phyloP scores from a whole-genome alignment of 1,140 invertebrate genomes.

The Pogonus chalceus region DNA sequence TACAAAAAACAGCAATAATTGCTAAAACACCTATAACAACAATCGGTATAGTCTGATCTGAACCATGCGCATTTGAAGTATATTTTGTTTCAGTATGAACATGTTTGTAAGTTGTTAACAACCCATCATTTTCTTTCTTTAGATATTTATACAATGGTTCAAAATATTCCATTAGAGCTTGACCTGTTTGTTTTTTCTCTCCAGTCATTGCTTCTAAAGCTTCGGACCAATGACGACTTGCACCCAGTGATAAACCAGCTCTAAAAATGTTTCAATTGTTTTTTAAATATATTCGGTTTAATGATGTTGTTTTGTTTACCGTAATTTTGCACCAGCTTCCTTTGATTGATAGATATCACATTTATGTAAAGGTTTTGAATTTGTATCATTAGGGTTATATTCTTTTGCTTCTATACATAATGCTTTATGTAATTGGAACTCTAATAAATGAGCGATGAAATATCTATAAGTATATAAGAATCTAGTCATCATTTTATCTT shows the following conservation, averaged over 20 bases:
- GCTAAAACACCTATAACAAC: no score
- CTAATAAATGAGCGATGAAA: slow-evolving; percentile 76
- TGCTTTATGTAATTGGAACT: slow-evolving; percentile 84
- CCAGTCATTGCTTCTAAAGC: slow-evolving; percentile 74
- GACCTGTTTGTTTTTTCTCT: slow-evolving; percentile 58
- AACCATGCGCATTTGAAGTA: no score
- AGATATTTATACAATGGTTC: slow-evolving; percentile 65
- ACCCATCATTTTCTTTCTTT: slow-evolving; percentile 69
- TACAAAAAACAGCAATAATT: no score
- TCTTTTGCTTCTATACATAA: slow-evolving; percentile 72
- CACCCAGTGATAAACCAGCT: slow-evolving; percentile 68
- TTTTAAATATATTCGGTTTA: no score
- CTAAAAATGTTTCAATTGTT: no score
- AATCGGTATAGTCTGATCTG: no score
- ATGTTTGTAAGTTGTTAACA: no score
- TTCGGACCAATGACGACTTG: slow-evolving; percentile 71
- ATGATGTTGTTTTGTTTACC: no score
- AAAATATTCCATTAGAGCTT: slow-evolving; percentile 68
- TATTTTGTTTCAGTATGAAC: no score
- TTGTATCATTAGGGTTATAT: no score
- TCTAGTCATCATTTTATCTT: no score
- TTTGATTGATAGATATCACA: slow-evolving; percentile 78
- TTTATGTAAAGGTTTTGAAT: slow-evolving; percentile 58
- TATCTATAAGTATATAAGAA: no score
- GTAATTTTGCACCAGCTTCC: slow-evolving; percentile 60